phyloP scores from a whole-genome alignment of 2,797 vertebrate species.

The Xiphorhynchus erythropygius region DNA sequence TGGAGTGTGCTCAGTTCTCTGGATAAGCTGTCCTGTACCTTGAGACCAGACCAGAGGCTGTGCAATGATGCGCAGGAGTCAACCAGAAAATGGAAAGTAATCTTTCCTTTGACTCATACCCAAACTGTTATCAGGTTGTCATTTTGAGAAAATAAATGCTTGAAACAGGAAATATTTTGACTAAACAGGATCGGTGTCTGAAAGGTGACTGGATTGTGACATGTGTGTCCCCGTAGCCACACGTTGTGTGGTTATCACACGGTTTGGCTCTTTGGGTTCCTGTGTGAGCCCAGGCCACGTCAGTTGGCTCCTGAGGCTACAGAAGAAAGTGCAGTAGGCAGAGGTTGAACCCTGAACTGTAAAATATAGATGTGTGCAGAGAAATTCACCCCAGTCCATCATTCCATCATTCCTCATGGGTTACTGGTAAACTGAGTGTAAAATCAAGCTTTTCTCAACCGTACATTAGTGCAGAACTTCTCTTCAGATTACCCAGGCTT shows the following conservation, averaged over 20 bases:
- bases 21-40: background rate
- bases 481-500: background rate
- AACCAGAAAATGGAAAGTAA: constrained; percentile 73
- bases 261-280: background rate
- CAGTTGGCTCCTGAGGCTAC: background rate
- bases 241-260: background rate
- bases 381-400: background rate
- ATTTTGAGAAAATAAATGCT: constrained; percentile 64
- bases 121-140: constrained; percentile 55
- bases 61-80: background rate
- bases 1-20: background rate
- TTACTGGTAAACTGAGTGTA: background rate
- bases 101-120: constrained; percentile 66
- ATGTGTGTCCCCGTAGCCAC: background rate
- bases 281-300: background rate
- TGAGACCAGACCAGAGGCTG: background rate
- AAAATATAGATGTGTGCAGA: background rate
- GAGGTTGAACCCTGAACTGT: background rate
- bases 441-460: background rate
- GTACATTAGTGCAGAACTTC: background rate
- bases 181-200: constrained; percentile 25
- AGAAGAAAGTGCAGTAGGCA: background rate
- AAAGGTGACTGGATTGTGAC: background rate
- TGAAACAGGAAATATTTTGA: constrained; percentile 70
- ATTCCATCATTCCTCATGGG: background rate